A percentile compares a stretch with the other conserved stretches of the same genome.
phyloP scores from a whole-genome alignment of 2,888 invertebrate species.

The Oscheius myriophilus region DNA sequence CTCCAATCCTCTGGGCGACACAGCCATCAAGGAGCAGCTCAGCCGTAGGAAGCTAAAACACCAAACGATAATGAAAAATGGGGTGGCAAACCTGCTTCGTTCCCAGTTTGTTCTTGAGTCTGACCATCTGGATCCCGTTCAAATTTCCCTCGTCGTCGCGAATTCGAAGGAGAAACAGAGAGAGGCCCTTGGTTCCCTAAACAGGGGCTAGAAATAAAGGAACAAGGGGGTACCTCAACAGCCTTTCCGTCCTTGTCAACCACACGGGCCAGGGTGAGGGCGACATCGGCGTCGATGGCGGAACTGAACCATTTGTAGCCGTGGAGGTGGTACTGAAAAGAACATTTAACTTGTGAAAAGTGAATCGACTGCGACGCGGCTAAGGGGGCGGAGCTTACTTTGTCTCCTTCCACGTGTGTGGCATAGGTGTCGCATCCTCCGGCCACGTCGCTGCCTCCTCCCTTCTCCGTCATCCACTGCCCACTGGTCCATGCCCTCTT shows the following conservation, averaged over 20 bases:
- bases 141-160: conserved; percentile 71
- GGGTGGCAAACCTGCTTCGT: conserved; percentile 72
- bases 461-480: conserved; percentile 77
- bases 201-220: not conserved
- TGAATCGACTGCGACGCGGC: not conserved
- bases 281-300: conserved; percentile 76
- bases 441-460: conserved; percentile 77
- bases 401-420: conserved; percentile 46
- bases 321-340: conserved; percentile 70
- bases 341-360: not conserved
- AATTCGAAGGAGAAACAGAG: conserved; percentile 74
- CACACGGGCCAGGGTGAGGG: conserved; percentile 75
- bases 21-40: conserved; percentile 75
- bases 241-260: conserved; percentile 71
- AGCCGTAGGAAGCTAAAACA: conserved; percentile 74
- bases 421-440: conserved; percentile 69
- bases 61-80: too few species aligned
- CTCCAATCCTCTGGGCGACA: conserved; percentile 49
- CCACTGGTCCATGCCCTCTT: conserved; percentile 76
- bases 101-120: conserved; percentile 76
- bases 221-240: conserved; percentile 36
- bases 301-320: conserved; percentile 78
- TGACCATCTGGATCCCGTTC: conserved; percentile 75
- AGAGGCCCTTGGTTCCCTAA: conserved; percentile 74
- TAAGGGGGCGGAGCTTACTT: conserved; percentile 30